Conservation (phyloP, 2,797 vertebrate genomes). For the Dallia pectoralis region DNA sequence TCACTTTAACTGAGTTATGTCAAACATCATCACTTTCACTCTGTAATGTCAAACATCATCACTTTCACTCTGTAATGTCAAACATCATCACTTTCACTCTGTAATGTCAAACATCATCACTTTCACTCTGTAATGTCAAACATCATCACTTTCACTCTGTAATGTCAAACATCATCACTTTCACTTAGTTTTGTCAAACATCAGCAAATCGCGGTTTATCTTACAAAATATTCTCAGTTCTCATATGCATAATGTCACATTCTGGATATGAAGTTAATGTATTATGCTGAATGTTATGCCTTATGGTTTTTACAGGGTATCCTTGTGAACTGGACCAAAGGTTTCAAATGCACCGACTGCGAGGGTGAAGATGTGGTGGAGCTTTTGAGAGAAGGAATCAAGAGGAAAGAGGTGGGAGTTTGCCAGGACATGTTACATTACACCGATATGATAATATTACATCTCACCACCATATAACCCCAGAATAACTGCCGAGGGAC, state of each 20-base stretch:
- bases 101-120: background rate
- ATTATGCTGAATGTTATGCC: background rate
- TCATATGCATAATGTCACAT: no score
- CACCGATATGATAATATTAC: background rate
- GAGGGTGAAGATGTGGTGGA: constrained; percentile 93
- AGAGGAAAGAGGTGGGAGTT: constrained; percentile 89
- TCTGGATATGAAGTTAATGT: background rate
- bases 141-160: no score
- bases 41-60: no score
- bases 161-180: no score
- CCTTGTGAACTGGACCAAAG: constrained; percentile 97
- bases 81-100: no score
- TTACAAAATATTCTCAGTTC: background rate
- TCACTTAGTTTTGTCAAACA: no score
- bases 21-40: no score
- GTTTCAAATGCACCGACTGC: constrained; percentile 96
- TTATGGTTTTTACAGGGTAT: constrained; percentile 80
- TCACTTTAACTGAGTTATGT: background rate
- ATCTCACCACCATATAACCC: background rate
- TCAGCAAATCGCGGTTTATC: background rate
- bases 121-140: background rate
- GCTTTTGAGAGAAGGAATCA: constrained; percentile 91
- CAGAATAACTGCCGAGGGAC: background rate
- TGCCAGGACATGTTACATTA: background rate
- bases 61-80: background rate